Base-by-base conservation (phyloP, 2,888 invertebrate genomes). In the Lycocerus yunnanus region DNA sequence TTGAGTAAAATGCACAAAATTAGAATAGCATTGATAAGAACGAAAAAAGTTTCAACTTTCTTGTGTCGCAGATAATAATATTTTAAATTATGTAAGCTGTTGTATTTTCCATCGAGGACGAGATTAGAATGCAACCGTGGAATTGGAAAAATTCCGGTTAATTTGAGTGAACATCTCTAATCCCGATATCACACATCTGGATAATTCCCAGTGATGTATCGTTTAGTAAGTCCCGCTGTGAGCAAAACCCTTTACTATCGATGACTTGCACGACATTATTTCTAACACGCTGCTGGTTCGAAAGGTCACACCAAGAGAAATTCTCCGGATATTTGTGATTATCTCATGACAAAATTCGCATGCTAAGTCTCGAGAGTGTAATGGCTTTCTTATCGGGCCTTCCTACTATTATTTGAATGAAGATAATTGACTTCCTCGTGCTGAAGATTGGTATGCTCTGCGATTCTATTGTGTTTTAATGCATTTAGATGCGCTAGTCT, bases 131-230 rank as follows among this genome's bases (percentile, higher is more conserved):
- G 1, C 6, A 20, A 68, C 24, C n/a, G n/a, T n/a, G 59, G 66
- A 65, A 69, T 16, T 72, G 73, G 58, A 68, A 61, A 70, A 69
- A 75, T 66, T 69, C 68, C 68, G 58, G 67, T 65, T 65, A 75
- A 73, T 71, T 73, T 71, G 70, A 66, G 65, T 65, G 70, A 75
- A 75, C 70, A 73, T 76, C 66, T 73, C 71, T 76, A 76, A 76
- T 73, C 73, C 75, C 78, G 73, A 77, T 71, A 76, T 76, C 76
- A 76, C 77, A 76, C 79, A 78, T 79, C 77, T 77, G 79, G 78
- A 79, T 79, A 79, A 79, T 79, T 78, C 79, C 78, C 71, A 73
- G 71, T 79, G 79, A 79, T 78, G 73, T 77, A 77, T 78, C 69
- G 73, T 63, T 71, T 71, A 68, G 75, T 66, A 68, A 72, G 68